Evolutionary conservation across 2,888 invertebrate genomes (phyloP).

Genomic region (Eudasyphora cyanicolor): DNA sequence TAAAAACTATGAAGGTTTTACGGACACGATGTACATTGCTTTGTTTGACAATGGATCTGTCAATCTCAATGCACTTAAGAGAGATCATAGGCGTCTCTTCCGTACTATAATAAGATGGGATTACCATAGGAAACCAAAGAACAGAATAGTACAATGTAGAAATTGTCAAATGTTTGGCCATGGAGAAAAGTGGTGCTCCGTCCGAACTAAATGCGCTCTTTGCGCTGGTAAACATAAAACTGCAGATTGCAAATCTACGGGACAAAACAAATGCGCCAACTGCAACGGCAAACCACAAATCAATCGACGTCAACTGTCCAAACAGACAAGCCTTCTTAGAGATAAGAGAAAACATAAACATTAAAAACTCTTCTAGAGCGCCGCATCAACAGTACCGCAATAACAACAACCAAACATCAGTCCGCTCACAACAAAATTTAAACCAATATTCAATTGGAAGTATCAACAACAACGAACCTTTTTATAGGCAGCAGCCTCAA

Average conservation of each 20-base stretch:
- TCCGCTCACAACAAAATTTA: neutral
- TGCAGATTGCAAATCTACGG: constrained; percentile 38
- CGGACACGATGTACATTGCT: constrained; percentile 42
- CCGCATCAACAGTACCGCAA: neutral
- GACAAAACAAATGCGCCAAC: constrained; percentile 50
- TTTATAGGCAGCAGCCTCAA: no score
- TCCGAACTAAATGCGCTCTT: constrained; percentile 43
- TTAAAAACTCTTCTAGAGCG: neutral
- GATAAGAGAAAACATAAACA: constrained; percentile 17
- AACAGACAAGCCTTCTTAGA: constrained; percentile 38
- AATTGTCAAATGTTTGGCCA: constrained; percentile 64
- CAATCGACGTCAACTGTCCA: constrained; percentile 51
- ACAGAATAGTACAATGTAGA: constrained; percentile 55
- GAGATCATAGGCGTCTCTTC: constrained; percentile 50
- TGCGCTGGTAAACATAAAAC: constrained; percentile 60
- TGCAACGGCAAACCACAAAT: constrained; percentile 54
- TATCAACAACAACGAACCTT: neutral
- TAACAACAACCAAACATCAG: no score
- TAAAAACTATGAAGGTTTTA: constrained; percentile 42
- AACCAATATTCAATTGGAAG: neutral
- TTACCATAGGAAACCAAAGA: constrained; percentile 52
- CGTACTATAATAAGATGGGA: constrained; percentile 53
- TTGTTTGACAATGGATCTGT: constrained; percentile 41
- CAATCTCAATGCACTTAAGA: constrained; percentile 30
- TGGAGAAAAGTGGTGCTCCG: constrained; percentile 53